Base-by-base conservation (phyloP, 1,140 invertebrate species). In the Lutraria rhynchaena region DNA sequence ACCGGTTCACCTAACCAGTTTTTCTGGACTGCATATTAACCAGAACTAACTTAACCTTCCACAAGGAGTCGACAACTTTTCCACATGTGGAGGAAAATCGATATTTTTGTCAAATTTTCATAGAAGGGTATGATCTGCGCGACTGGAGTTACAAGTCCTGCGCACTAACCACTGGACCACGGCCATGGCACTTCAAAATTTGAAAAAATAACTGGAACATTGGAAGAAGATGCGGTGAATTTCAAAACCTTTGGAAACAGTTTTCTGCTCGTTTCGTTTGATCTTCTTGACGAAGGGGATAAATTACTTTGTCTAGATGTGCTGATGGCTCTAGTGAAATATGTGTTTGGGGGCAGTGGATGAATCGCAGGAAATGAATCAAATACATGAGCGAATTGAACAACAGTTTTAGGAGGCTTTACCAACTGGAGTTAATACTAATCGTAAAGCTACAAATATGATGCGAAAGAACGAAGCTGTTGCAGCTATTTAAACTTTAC, bases 281-380 rank as follows among this genome's bases (percentile, higher is more conserved):
- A 99, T 94, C 94, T 99, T 89, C 97, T 99, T 85, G 97, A 97
- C 46, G 96, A 95, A 93, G 97, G 97, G 63, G 98, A 98, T 93
- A 98, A 97, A 92, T 97, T 99, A 89, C 97, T 99, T 93, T 99
- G 98, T 94, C 94, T 99, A 89, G 98, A 99, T 93, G 98, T 99
- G 88, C 94, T 99, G 57, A 97, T 98, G 92, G 94, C 97, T 29
- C 94, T 99, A 44, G 97, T 98, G 67, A 98, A 98, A 93, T 96
- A 98, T 93, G 97, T 98, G n/a, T 58, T 93, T 98, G 80, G 85
- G 85, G 0, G 96, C 98, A 93, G 97, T 98, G 33, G 98, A 99
- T 92, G 97, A 98, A 92, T 97, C 97, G 51, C 96, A 98, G 83
- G 97, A 97, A 88, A 98, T 98, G 92, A 95, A 96, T 92, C 96